Conservation (phyloP, 1,140 invertebrate species). For the Pogonus chalceus region DNA sequence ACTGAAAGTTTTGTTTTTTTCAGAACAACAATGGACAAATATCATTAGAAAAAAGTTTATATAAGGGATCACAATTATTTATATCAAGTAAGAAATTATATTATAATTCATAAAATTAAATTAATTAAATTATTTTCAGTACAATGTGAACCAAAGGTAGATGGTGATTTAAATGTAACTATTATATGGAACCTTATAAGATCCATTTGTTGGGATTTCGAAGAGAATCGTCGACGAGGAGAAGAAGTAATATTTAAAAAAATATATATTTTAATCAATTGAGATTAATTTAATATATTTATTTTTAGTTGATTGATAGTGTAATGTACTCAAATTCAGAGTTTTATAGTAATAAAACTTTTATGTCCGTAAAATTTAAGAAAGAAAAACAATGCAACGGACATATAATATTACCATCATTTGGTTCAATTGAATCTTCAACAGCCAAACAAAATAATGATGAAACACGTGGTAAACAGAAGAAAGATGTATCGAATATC, state of each 20-base stretch:
- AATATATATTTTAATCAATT: constrained; percentile 9
- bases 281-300: background rate
- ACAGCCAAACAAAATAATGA: background rate
- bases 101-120: constrained; percentile 5
- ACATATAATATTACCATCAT: background rate
- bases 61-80: constrained; percentile 33
- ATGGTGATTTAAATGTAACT: constrained; percentile 15
- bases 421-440: too few species aligned
- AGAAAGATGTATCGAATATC: background rate
- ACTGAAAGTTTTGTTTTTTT: constrained; percentile 16
- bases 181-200: constrained; percentile 19
- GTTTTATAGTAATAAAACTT: background rate
- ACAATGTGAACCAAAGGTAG: constrained; percentile 15
- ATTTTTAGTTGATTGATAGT: background rate
- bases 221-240: constrained; percentile 29
- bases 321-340: background rate
- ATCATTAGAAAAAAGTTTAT: constrained; percentile 33
- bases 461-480: background rate
- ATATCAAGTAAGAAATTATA: constrained; percentile 30
- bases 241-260: constrained; percentile 9
- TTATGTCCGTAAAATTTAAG: background rate
- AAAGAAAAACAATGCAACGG: background rate
- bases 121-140: constrained; percentile 15
- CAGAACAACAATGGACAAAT: constrained; percentile 24
- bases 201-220: constrained; percentile 20